Conservation (phyloP, 2,113 vertebrate species). For the Coregonus clupeaformis region DNA sequence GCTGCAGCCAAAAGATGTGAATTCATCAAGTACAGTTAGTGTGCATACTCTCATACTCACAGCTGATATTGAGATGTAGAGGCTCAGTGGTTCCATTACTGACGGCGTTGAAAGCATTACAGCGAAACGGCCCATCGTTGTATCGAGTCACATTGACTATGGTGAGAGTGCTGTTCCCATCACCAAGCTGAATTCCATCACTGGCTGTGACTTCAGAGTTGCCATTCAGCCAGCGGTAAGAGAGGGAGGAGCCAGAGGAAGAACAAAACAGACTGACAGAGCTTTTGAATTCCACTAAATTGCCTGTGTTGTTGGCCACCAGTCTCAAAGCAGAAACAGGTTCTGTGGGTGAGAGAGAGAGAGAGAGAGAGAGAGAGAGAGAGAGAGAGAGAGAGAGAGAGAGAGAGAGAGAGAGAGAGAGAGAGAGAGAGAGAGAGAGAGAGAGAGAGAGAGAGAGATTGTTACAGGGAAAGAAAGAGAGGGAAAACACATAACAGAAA, state of each 20-base stretch:
- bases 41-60: conserved; percentile 46
- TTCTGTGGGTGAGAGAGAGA: no score
- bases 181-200: conserved; percentile 44
- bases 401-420: conserved; percentile 25
- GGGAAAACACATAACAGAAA: no score
- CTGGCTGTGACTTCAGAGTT: conserved; percentile 47
- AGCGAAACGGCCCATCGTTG: conserved; percentile 57
- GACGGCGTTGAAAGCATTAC: conserved; percentile 46
- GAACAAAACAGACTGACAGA: neutral
- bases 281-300: no score
- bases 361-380: conserved; percentile 27
- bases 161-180: conserved; percentile 47
- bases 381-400: conserved; percentile 8
- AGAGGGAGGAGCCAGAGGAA: conserved; percentile 47
- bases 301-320: no score
- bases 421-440: neutral
- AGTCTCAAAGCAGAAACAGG: no score
- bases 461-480: no score
- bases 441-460: neutral
- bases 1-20: neutral
- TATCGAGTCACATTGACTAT: conserved; percentile 53
- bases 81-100: conserved; percentile 49
- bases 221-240: conserved; percentile 52
- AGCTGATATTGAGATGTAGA: conserved; percentile 50
- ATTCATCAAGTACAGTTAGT: neutral